These are phyloP conservation scores for Crypturellus tataupa DNA, from an alignment of 2,797 vertebrate genomes.

Conservation along the genomic window DNA sequence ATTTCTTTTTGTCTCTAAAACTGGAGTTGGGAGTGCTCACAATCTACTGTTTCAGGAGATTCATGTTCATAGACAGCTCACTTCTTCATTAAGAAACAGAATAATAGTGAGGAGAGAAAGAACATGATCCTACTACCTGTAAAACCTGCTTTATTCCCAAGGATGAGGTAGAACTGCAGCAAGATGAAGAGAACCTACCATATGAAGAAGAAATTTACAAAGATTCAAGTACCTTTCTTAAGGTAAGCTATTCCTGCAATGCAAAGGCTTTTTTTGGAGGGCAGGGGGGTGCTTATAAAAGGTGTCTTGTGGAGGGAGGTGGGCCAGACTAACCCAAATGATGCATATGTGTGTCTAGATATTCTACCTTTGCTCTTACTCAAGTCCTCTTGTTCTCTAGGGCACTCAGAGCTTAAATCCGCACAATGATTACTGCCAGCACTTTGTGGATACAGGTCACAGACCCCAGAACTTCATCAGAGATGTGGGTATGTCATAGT, in stretches of 20 bases:
- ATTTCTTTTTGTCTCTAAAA: not conserved
- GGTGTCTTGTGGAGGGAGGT: not conserved
- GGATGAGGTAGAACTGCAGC: conserved; percentile 93
- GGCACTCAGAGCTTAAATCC: conserved; percentile 98
- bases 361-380: not conserved
- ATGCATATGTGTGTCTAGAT: not conserved
- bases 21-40: not conserved
- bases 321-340: not conserved
- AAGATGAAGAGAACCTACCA: conserved; percentile 89
- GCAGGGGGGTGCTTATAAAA: not conserved
- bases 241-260: conserved; percentile 81
- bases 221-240: conserved; percentile 97
- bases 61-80: not conserved
- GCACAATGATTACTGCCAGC: conserved; percentile 98
- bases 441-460: conserved; percentile 98
- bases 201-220: conserved; percentile 97
- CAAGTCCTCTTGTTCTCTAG: conserved; percentile 76
- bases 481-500: conserved; percentile 90
- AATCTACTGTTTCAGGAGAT: not conserved
- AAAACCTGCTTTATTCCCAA: conserved; percentile 72
- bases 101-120: not conserved
- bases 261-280: not conserved
- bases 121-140: not conserved
- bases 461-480: conserved; percentile 98
- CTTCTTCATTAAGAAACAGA: not conserved